Evolutionary conservation across 2,797 vertebrate genomes (phyloP).

Genomic region (Monodelphis domestica): DNA sequence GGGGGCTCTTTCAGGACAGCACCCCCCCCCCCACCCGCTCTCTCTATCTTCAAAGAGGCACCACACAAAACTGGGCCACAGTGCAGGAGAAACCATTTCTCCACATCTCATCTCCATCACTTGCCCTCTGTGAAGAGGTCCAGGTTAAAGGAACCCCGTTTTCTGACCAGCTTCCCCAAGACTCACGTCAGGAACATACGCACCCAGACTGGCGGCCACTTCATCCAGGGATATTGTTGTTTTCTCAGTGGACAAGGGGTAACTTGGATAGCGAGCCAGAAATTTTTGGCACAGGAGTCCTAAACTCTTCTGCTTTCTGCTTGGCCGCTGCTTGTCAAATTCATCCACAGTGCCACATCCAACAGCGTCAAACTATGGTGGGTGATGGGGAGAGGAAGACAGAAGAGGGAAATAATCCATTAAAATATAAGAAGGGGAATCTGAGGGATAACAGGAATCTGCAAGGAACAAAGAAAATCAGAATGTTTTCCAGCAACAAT

Average conservation of each 20-base stretch:
- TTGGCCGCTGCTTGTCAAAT: constrained; percentile 91
- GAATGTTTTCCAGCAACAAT: background rate
- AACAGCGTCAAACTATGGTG: constrained; percentile 85
- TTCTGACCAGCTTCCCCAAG: background rate
- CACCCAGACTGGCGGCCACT: constrained; percentile 93
- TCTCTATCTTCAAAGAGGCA: background rate
- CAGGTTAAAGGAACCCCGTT: background rate
- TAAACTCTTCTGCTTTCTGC: constrained; percentile 97
- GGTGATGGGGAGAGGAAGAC: constrained; percentile 34
- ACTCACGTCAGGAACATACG: constrained; percentile 65
- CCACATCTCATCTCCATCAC: background rate
- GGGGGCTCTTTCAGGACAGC: background rate
- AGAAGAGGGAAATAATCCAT: background rate
- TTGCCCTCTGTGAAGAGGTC: background rate
- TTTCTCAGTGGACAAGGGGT: constrained; percentile 89
- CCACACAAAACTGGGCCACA: background rate
- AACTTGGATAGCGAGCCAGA: constrained; percentile 94
- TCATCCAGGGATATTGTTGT: constrained; percentile 95
- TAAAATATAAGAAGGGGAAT: constrained; percentile 11
- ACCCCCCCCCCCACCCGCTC: background rate
- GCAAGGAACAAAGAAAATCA: background rate
- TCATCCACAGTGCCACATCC: constrained; percentile 88
- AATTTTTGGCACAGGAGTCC: constrained; percentile 96
- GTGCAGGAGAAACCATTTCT: constrained; percentile 7
- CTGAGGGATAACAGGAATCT: background rate